Evolutionary conservation across 2,113 vertebrate genomes (phyloP).

Genomic region (Nothocercus nigrocapillus): DNA sequence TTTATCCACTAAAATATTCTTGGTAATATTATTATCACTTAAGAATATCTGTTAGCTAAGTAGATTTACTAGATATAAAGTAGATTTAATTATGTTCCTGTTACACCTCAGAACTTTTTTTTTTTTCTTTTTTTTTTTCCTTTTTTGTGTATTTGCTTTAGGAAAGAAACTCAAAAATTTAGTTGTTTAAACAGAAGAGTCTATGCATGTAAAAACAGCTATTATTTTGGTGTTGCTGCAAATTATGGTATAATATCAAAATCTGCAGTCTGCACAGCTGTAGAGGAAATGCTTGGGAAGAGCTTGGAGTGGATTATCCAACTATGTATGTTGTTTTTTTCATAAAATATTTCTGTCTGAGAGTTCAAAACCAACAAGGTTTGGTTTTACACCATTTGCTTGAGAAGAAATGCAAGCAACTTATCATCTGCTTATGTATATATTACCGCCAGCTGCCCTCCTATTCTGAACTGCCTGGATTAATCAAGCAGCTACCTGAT

Average conservation of each 20-base stretch:
- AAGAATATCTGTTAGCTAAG: neutral
- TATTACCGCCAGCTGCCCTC: slow-evolving; percentile 72
- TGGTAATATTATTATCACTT: neutral
- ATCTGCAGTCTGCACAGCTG: neutral
- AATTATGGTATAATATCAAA: neutral
- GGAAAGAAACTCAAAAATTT: neutral
- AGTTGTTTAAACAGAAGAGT: neutral
- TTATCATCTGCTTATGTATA: slow-evolving; percentile 71
- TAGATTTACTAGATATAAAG: too few relatives aligned
- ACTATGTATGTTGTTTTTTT: neutral
- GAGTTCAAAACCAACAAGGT: slow-evolving; percentile 44
- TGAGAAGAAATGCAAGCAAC: slow-evolving; percentile 68
- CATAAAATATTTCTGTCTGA: neutral
- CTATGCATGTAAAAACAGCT: neutral
- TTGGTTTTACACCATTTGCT: slow-evolving; percentile 70
- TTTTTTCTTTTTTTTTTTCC: neutral
- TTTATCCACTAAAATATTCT: neutral
- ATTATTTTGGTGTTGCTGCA: neutral
- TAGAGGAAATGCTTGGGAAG: neutral
- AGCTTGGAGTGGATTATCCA: neutral
- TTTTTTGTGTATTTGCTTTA: neutral
- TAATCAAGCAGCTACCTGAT: slow-evolving; percentile 78
- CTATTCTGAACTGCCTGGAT: slow-evolving; percentile 77
- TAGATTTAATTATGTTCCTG: too few relatives aligned
- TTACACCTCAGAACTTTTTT: neutral